Evolutionary conservation across 2,888 invertebrate genomes (phyloP).

Genomic region (Agrotis segetum): DNA sequence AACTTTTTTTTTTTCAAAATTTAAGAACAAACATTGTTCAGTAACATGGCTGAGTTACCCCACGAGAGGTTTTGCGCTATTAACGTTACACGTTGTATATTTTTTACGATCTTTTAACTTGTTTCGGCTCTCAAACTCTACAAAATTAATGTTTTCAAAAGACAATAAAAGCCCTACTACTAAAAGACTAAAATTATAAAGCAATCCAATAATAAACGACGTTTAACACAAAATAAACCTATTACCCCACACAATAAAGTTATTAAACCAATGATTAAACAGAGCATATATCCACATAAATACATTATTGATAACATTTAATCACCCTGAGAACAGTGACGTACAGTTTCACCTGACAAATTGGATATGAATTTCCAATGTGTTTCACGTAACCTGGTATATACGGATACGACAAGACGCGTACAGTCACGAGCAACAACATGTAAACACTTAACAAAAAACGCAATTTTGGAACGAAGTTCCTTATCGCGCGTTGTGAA

Average conservation of each 20-base stretch:
- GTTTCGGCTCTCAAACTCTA: neutral
- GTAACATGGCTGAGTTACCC: too few species aligned
- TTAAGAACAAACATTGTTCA: too few species aligned
- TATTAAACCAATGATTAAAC: conserved; percentile 29
- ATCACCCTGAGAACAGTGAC: conserved; percentile 44
- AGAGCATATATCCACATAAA: conserved; percentile 9
- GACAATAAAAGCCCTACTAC: neutral
- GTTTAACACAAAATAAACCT: conserved; percentile 1
- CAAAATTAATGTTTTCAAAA: too few species aligned
- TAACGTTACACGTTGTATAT: too few species aligned
- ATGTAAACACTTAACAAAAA: too few species aligned
- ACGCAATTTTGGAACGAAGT: too few species aligned
- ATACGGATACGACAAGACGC: conserved; percentile 5
- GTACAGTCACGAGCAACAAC: too few species aligned
- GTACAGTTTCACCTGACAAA: conserved; percentile 49
- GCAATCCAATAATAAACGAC: neutral
- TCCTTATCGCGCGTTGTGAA: too few species aligned
- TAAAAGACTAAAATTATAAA: neutral
- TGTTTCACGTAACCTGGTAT: conserved; percentile 22
- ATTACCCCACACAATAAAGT: conserved; percentile 12
- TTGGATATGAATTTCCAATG: conserved; percentile 55
- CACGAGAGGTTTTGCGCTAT: too few species aligned
- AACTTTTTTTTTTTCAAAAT: too few species aligned
- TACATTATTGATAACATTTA: conserved; percentile 48
- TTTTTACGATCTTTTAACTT: neutral